Evolutionary conservation across 2,888 invertebrate species (phyloP).

Genomic region (Prosapia bicincta): DNA sequence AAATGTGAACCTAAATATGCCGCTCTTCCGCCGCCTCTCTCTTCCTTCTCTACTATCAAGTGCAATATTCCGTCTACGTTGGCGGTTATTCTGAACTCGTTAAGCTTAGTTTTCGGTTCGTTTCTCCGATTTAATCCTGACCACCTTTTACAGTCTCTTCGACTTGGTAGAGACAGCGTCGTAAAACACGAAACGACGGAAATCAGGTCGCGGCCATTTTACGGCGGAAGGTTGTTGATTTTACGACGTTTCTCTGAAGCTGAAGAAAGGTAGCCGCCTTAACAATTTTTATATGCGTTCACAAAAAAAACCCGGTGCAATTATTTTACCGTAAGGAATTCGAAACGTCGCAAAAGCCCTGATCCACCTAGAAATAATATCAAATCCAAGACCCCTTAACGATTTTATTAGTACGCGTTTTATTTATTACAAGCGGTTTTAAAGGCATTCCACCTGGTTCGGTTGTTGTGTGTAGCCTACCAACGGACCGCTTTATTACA

Average conservation of each 20-base stretch:
- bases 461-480: neutral
- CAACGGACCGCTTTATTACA: neutral
- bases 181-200: neutral
- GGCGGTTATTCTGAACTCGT: too few relatives aligned
- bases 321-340: neutral
- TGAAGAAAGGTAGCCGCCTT: neutral
- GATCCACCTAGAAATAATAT: neutral
- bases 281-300: neutral
- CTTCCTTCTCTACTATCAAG: too few relatives aligned
- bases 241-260: neutral
- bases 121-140: neutral
- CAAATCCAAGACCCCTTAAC: neutral
- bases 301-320: neutral
- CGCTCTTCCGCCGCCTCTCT: too few relatives aligned
- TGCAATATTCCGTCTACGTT: too few relatives aligned
- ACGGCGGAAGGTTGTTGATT: neutral
- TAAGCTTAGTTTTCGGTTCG: neutral
- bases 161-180: neutral
- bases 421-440: neutral
- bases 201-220: neutral
- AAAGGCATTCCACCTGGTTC: neutral
- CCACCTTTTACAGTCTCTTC: neutral
- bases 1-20: too few relatives aligned
- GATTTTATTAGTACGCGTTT: neutral
- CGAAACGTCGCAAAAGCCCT: neutral